These are phyloP conservation scores for Cybosia mesomella DNA, from an alignment of 2,888 invertebrate species.

Conservation along the genomic window DNA sequence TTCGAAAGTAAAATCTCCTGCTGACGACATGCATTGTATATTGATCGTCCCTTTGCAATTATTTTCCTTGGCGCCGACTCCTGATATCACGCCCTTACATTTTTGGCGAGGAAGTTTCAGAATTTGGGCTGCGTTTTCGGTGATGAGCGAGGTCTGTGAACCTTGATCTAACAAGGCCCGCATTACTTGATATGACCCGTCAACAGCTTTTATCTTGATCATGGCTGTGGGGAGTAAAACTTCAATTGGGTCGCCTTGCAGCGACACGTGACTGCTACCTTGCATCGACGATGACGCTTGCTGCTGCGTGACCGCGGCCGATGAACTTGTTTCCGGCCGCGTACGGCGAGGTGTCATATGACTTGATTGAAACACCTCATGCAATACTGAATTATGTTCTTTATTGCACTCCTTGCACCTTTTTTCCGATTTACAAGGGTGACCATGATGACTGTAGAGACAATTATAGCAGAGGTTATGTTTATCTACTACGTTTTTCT, in stretches of 20 bases:
- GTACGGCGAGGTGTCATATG: neutral
- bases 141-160: conserved; percentile 7
- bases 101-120: neutral
- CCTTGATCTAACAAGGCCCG: conserved; percentile 12
- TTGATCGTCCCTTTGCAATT: conserved; percentile 9
- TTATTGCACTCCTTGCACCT: conserved; percentile 12
- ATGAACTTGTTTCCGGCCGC: too few species aligned
- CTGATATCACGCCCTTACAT: conserved; percentile 6
- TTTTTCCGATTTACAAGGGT: conserved; percentile 11
- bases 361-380: conserved; percentile 1
- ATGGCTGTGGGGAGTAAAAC: conserved; percentile 9
- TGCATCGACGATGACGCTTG: too few species aligned
- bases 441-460: conserved; percentile 11
- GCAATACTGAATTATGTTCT: conserved; percentile 13
- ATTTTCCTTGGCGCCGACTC: conserved; percentile 5
- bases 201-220: conserved; percentile 8
- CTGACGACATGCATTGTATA: conserved; percentile 5
- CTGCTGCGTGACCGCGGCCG: too few species aligned
- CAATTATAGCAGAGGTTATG: conserved; percentile 17
- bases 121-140: conserved; percentile 12
- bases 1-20: conserved; percentile 5
- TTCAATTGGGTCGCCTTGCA: neutral
- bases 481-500: conserved; percentile 6
- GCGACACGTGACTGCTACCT: conserved; percentile 6
- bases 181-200: conserved; percentile 4